A percentile compares a stretch with the other conserved stretches of the same genome.
Evolutionary conservation across 2,888 invertebrate genomes (phyloP).

Genomic region (Parnassius glacialis): DNA sequence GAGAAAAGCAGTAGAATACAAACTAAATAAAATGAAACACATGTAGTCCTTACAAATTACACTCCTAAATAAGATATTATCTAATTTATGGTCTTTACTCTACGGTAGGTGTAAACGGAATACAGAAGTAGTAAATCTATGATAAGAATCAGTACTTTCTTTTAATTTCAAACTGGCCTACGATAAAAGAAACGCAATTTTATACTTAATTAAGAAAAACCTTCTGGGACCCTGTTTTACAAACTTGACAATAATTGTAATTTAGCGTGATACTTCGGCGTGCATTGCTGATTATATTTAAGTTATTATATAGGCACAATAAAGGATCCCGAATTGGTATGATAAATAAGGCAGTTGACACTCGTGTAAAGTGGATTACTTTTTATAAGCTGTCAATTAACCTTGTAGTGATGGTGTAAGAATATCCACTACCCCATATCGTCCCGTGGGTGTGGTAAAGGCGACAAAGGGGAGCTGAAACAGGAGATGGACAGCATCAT

Average conservation of each 20-base stretch:
- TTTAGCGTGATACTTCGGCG: no score
- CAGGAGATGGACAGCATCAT: no score
- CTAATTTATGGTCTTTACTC: slow-evolving; percentile 2
- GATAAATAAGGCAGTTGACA: no score
- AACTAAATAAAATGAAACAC: not conserved
- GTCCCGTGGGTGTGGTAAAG: no score
- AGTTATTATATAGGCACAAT: no score
- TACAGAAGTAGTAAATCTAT: slow-evolving; percentile 5
- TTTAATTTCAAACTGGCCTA: slow-evolving; percentile 4
- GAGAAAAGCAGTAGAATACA: not conserved
- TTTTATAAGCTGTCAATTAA: no score
- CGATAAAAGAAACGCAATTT: slow-evolving; percentile 11
- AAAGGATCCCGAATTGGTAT: no score
- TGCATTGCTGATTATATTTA: not conserved
- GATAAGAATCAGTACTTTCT: slow-evolving; percentile 10
- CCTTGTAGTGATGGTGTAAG: no score
- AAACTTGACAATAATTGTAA: no score
- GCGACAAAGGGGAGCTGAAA: no score
- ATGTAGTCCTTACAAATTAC: not conserved
- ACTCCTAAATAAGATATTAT: slow-evolving; percentile 4
- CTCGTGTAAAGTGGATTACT: no score
- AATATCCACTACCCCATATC: no score
- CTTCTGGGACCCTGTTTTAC: not conserved
- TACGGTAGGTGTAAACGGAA: slow-evolving; percentile 1
- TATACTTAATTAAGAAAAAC: not conserved